phyloP scores from a whole-genome alignment of 2,888 invertebrate species.

The Eupithecia subfuscata region DNA sequence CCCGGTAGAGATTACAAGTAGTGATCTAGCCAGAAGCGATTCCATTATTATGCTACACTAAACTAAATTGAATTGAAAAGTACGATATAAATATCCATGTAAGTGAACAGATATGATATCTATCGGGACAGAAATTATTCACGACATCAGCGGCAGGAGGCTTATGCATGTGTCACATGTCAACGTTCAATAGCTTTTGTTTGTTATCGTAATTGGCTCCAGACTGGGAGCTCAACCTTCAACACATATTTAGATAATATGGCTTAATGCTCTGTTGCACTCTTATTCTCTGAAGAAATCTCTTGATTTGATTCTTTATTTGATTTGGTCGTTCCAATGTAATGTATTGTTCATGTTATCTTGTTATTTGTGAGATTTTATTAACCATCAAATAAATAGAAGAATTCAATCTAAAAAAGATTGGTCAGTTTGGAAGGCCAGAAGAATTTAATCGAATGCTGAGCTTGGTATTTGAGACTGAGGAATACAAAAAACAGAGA shows the following conservation, averaged over 20 bases:
- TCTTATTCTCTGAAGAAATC: not conserved
- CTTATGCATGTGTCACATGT: not conserved
- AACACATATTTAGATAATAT: not conserved
- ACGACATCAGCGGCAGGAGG: slow-evolving; percentile 3
- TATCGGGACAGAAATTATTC: slow-evolving; percentile 2
- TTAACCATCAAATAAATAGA: not conserved
- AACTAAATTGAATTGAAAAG: slow-evolving; percentile 16
- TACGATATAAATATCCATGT: not conserved
- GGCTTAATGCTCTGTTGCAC: not conserved
- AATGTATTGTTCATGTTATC: not conserved
- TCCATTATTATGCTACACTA: slow-evolving; percentile 2
- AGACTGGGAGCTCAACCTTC: not conserved
- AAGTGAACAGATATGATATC: not conserved
- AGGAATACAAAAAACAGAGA: not conserved
- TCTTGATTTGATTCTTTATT: not conserved
- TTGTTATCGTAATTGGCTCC: not conserved
- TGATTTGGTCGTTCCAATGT: not conserved
- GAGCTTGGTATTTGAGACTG: not conserved
- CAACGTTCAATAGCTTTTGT: not conserved
- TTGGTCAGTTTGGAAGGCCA: not conserved
- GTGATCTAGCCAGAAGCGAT: slow-evolving; percentile 6
- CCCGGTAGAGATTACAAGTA: not conserved
- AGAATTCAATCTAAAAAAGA: not conserved
- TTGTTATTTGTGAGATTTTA: not conserved
- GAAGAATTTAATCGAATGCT: not conserved